Percentiles rank a stretch among this genome's conserved stretches.
Conservation (phyloP, 1,140 invertebrate genomes). For the Vanessa tameamea region DNA sequence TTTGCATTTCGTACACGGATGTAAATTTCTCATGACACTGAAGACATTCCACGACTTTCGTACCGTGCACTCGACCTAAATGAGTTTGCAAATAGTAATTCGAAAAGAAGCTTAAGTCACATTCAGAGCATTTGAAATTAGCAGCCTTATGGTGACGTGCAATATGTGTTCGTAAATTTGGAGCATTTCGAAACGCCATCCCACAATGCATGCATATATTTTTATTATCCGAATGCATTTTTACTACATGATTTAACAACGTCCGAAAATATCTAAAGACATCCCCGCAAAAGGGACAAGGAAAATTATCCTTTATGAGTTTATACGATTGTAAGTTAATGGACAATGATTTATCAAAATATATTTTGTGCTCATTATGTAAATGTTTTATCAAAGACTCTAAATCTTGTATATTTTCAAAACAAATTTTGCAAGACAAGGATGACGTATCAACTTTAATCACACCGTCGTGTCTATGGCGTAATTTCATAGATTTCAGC, state of each 20-base stretch:
- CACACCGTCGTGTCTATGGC: slow-evolving; percentile 57
- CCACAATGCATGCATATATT: slow-evolving; percentile 69
- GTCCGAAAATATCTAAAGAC: slow-evolving; percentile 60
- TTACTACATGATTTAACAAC: slow-evolving; percentile 58
- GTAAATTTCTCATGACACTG: slow-evolving; percentile 64
- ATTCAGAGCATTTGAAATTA: slow-evolving; percentile 53
- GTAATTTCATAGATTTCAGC: slow-evolving; percentile 58
- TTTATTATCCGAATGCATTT: slow-evolving; percentile 60
- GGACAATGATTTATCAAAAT: slow-evolving; percentile 54
- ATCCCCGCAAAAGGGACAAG: slow-evolving; percentile 56
- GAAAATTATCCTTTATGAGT: slow-evolving; percentile 62
- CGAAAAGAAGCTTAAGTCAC: slow-evolving; percentile 58
- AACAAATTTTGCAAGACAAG: slow-evolving; percentile 61
- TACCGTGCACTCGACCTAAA: slow-evolving; percentile 57
- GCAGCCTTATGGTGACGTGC: slow-evolving; percentile 51
- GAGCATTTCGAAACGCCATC: slow-evolving; percentile 52
- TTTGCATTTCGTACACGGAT: slow-evolving; percentile 64
- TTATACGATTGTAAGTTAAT: slow-evolving; percentile 57
- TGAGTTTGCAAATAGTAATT: slow-evolving; percentile 61
- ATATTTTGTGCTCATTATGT: slow-evolving; percentile 54
- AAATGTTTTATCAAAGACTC: slow-evolving; percentile 60
- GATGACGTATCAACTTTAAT: slow-evolving; percentile 63
- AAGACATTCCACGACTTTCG: slow-evolving; percentile 59
- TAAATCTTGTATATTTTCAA: slow-evolving; percentile 47
- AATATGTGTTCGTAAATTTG: slow-evolving; percentile 63